Base-by-base conservation (phyloP, 2,797 vertebrate genomes). In the Lerista edwardsae region DNA sequence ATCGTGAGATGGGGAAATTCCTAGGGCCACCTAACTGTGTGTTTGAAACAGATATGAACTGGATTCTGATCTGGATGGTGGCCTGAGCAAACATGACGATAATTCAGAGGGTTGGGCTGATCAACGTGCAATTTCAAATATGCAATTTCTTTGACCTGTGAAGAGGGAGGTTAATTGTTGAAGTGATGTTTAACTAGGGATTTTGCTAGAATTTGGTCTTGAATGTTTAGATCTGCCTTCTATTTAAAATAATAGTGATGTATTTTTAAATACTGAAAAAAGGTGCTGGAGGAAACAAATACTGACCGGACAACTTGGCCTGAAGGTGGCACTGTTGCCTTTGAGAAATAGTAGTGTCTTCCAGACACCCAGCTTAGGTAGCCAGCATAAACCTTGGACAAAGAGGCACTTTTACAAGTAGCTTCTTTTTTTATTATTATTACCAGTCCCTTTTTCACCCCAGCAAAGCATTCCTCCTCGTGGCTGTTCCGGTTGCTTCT, bases 291-390 rank as follows among this genome's bases (percentile, higher is more conserved):
- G 25, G 31, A 59, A 59, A 59, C 19, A 6, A 59, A 59, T 59
- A 6, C 55, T 21, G 6, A 44, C 41, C 4, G 8, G 41, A 15
- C 72, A 25, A 6, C 0, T 0, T 2, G 84, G 82, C 36, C 96
- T 84, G 88, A 83, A 95, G 96, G 94, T 94, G 96, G 95, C 92
- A 82, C 91, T 94, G 89, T 91, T 90, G 94, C 81, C 82, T 64
- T 93, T 89, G 39, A 10, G 82, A 91, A 87, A 71, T 31, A 0
- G 1, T 68, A 25, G 3, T 74, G 57, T 55, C 75, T 89, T 89
- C 74, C 11, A 69, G 81, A 84, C 41, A 79, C 57, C 69, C 9
- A 92, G 91, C 90, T 92, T 86, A 90, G 90, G 80, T 55, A 55
- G 10, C 11, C 47, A 47, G 47, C 5, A 7, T 47, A 47, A 47